phyloP scores from a whole-genome alignment of 2,888 invertebrate genomes.

The Cyclophora albipunctata region DNA sequence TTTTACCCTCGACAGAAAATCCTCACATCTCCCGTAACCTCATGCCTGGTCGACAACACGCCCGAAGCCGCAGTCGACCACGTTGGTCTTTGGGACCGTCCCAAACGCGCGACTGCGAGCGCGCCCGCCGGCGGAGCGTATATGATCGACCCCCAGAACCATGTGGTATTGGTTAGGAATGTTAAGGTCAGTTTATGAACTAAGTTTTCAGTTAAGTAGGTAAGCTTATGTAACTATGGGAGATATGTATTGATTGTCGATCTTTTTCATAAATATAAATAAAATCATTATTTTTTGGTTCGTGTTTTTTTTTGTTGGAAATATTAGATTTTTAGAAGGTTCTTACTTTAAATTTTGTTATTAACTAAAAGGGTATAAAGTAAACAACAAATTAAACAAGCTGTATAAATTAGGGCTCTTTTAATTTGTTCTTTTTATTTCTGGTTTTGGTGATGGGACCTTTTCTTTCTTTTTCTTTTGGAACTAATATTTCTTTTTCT shows the following conservation, averaged over 20 bases:
- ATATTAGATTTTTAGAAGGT: too few species aligned
- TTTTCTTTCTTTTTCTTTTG: conserved; percentile 1
- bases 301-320: neutral
- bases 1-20: conserved; percentile 49
- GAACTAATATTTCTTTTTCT: conserved; percentile 19
- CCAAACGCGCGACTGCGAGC: conserved; percentile 64
- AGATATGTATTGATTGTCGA: too few species aligned
- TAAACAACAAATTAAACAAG: too few species aligned
- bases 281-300: neutral
- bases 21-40: conserved; percentile 66
- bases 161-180: conserved; percentile 45
- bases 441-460: neutral
- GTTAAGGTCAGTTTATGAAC: conserved; percentile 43
- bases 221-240: neutral
- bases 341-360: too few species aligned
- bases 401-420: too few species aligned
- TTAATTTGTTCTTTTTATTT: too few species aligned
- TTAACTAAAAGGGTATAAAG: too few species aligned
- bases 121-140: conserved; percentile 64
- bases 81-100: conserved; percentile 78
- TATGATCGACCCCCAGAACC: conserved; percentile 60
- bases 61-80: conserved; percentile 54
- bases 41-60: conserved; percentile 56
- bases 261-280: too few species aligned
- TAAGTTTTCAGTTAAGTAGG: neutral